Evolutionary conservation across 2,888 invertebrate species (phyloP).

Genomic region (Phrixothrix hirtus): DNA sequence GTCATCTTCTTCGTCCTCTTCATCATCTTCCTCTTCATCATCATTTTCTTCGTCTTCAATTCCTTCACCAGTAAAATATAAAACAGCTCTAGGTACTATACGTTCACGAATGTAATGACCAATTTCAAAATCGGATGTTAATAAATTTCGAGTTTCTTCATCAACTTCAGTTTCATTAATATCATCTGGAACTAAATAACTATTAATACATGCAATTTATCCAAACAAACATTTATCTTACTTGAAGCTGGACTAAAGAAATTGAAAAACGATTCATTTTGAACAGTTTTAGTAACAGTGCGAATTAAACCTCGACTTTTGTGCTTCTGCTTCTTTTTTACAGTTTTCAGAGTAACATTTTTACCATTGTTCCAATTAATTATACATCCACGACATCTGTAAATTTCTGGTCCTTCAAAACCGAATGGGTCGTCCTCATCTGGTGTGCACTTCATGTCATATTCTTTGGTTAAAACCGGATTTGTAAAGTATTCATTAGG

Average conservation of each 20-base stretch:
- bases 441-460: constrained; percentile 85
- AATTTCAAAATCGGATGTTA: constrained; percentile 96
- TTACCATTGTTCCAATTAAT: constrained; percentile 98
- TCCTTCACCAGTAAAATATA: constrained; percentile 92
- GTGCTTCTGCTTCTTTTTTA: constrained; percentile 98
- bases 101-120: constrained; percentile 97
- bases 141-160: constrained; percentile 81
- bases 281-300: constrained; percentile 93
- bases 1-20: constrained; percentile 65
- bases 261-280: constrained; percentile 98
- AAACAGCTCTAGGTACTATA: constrained; percentile 94
- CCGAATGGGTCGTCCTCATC: constrained; percentile 84
- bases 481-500: constrained; percentile 90
- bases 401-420: constrained; percentile 95
- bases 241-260: constrained; percentile 89
- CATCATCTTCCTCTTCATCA: constrained; percentile 68
- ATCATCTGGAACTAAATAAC: constrained; percentile 73
- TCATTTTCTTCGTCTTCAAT: constrained; percentile 72
- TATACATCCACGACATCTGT: constrained; percentile 87
- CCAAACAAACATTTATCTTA: constrained; percentile 9
- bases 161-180: constrained; percentile 77
- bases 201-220: neutral
- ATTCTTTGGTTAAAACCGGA: constrained; percentile 85
- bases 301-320: constrained; percentile 92
- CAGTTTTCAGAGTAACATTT: constrained; percentile 94